Conservation (phyloP, 2,113 vertebrate species). For the Pterocles orientalis region DNA sequence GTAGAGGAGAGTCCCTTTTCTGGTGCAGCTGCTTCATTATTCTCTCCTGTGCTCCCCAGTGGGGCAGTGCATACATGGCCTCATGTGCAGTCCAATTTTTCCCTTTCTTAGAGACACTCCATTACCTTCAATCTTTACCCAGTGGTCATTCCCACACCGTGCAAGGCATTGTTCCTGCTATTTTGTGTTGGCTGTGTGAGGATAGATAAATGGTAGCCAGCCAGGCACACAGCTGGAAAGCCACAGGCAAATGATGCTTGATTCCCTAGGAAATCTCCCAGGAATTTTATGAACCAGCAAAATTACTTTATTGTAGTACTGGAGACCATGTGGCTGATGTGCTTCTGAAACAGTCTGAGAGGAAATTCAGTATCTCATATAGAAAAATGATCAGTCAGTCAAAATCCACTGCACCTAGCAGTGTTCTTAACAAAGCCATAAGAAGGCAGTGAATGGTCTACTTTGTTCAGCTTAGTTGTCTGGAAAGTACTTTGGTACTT, state of each 20-base stretch:
- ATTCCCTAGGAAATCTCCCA: not conserved
- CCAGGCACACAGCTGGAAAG: not conserved
- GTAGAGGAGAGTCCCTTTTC: not conserved
- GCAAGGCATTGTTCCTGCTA: not conserved
- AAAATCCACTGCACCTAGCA: not conserved
- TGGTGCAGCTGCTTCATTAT: not conserved
- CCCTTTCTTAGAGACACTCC: not conserved
- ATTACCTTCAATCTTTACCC: not conserved
- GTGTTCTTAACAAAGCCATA: not conserved
- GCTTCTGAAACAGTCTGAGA: not conserved
- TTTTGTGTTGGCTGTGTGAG: not conserved
- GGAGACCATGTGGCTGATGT: not conserved
- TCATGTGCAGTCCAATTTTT: not conserved
- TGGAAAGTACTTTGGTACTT: not conserved
- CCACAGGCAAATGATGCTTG: not conserved
- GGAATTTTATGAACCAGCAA: not conserved
- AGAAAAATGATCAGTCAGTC: not conserved
- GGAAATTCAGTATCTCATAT: not conserved
- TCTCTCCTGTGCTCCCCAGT: not conserved
- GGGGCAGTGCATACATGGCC: accelerated
- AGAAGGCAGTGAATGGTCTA: not conserved
- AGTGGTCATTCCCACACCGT: not conserved
- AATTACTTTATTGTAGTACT: not conserved
- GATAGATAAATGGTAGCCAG: not conserved
- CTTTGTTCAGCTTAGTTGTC: not conserved